Base-by-base conservation (phyloP, 1,140 invertebrate genomes). In the Heliconius congener region DNA sequence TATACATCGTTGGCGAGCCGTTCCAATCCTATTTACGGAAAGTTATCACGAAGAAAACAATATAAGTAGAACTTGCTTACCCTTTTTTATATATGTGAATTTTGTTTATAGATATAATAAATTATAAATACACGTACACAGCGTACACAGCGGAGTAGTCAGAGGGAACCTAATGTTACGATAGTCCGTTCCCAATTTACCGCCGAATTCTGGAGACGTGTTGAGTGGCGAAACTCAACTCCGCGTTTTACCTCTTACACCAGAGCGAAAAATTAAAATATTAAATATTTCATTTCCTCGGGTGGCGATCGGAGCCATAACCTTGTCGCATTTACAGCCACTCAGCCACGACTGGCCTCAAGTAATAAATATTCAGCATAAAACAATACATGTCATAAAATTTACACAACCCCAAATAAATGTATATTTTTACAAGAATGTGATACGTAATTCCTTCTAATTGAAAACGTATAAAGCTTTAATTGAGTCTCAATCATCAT, bases 401-500 rank as follows among this genome's bases (percentile, higher is more conserved):
- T 5, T 66, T 66, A 13, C 13, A 8, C 11, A 30, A 27, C 27
- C 55, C 1, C 55, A 9, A 60, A 60, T 11, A 46, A 46, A 46
- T 46, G 0, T 46, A 52, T 60, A 60, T 57, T 57, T 1, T 23
- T 23, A 23, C 8, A 23, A 11, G 19, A 57, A 23, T 23, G 55
- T 57, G n/a, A 57, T 57, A 57, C 19, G 55, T 27, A 60, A 52
- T 52, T 52, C 27, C 60, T 23, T 78, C 30, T 78, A 37, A 73
- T 66, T 73, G 76, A 77, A 79, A 75, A 23, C n/a, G 55, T 74
- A 81, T 55, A 74, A 81, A 81, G 75, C 75, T 77, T 73, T 82
- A 84, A 84, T 82, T 82, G 76, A 81, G 78, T 73, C 80, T 74
- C 52, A 57, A 81, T 82, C 77, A 79, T 83, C 78, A 84, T 84